Base-by-base conservation (phyloP, 2,797 vertebrate genomes). In the Rhinoraja longicauda region DNA sequence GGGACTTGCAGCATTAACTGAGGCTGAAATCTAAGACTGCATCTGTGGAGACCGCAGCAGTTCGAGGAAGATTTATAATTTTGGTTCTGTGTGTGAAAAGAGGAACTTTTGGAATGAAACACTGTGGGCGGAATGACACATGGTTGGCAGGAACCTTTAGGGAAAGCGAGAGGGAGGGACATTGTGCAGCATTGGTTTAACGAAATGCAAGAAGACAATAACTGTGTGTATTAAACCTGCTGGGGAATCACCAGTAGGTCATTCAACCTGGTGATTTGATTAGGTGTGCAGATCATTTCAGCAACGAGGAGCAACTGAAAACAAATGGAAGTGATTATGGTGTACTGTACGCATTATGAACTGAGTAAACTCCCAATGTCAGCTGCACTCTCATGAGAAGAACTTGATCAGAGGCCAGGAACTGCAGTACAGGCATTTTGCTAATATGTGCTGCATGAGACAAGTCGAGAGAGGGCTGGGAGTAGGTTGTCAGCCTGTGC, bases 41-140 rank as follows among this genome's bases (percentile, higher is more conserved):
- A n/a, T n/a, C 70, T 92, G 39, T 75, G 70, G 36, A 92, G 90
- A 53, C 90, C 17, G 90, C 90, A 57, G 90, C 39, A 73, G 45
- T 92, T 92, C 36, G 75, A 70, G 70, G 70, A 6, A 92, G 9
- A 70, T 1, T 92, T 57, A 75, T 73, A 53, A 53, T 92, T 72
- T 73, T 91, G 72, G 59, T 72, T 92, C 70, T 75, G 90, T 73
- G 90, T 73, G 70, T 75, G 45, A 92, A 57, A 92, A 73, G 72
- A 75, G 90, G 90, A 92, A 92, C 90, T 92, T 92, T 92, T 92
- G 90, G 90, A 92, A 92, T 75, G 72, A 92, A 92, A 26, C 70
- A 57, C 70, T 75, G 90, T 45, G 72, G 90, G 72, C 53, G 90
- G 90, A 90, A 92, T 92, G 90, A 92, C 90, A 92, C 90, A 92